Evolutionary conservation across 2,113 vertebrate genomes (phyloP).

Genomic region (Alligator mississippiensis): DNA sequence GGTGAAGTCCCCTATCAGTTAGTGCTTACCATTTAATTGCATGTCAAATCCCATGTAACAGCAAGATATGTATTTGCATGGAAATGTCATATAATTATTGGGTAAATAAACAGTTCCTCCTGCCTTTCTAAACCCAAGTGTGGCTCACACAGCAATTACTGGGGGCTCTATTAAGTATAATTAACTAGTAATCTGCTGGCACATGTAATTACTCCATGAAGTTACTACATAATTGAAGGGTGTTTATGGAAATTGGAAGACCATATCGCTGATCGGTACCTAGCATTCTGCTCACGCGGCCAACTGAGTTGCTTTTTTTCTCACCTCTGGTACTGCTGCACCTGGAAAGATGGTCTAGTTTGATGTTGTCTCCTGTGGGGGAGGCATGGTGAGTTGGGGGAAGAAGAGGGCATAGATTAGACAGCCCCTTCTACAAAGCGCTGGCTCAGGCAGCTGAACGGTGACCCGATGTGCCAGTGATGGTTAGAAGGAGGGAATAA

Average conservation of each 20-base stretch:
- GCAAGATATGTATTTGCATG: background rate
- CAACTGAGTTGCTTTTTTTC: background rate
- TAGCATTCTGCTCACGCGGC: background rate
- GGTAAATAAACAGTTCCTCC: background rate
- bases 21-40: conserved; percentile 49
- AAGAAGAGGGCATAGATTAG: background rate
- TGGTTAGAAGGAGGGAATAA: background rate
- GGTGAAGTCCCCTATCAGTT: background rate
- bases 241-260: background rate
- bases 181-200: background rate
- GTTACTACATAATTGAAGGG: background rate
- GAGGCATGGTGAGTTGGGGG: background rate
- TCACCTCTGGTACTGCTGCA: background rate
- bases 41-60: background rate
- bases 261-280: background rate
- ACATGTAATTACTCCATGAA: background rate
- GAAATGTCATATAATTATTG: conserved; percentile 2
- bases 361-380: background rate
- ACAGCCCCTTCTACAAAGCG: background rate
- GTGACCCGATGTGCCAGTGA: background rate
- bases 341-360: background rate
- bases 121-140: background rate
- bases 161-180: background rate
- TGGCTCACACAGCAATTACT: conserved; percentile 1
- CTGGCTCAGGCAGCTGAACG: background rate